Conservation (phyloP, 2,797 vertebrate genomes). For the Naso thynnoides region DNA sequence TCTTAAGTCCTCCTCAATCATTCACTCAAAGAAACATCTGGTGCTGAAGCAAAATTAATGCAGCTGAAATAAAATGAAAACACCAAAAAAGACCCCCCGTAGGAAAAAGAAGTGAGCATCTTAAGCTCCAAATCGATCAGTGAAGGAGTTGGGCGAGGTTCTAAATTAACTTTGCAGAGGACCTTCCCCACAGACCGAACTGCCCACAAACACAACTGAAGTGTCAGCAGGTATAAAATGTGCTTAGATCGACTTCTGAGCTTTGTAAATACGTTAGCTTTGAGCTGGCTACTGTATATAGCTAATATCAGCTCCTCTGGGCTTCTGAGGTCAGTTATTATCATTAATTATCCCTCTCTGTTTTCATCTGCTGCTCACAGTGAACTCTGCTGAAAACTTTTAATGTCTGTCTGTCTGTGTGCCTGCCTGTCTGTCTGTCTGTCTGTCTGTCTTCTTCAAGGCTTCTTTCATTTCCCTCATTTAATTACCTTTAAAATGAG, state of each 20-base stretch:
- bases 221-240: conserved; percentile 80
- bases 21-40: conserved; percentile 71
- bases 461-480: conserved; percentile 1
- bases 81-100: conserved; percentile 54
- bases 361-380: conserved; percentile 40
- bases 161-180: conserved; percentile 80
- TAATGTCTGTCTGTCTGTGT: conserved; percentile 1
- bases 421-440: conserved; percentile 5
- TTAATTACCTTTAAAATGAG: conserved; percentile 12
- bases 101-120: conserved; percentile 60
- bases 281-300: conserved; percentile 54
- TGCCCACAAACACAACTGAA: conserved; percentile 74
- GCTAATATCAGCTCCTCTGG: conserved; percentile 65
- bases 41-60: conserved; percentile 73
- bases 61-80: conserved; percentile 76
- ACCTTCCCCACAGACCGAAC: conserved; percentile 67
- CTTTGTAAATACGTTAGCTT: conserved; percentile 75
- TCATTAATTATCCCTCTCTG: conserved; percentile 59
- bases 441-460: background rate
- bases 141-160: conserved; percentile 61
- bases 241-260: conserved; percentile 76
- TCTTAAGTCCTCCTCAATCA: conserved; percentile 52
- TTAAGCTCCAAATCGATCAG: conserved; percentile 75
- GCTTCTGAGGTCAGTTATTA: conserved; percentile 61
- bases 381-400: conserved; percentile 35